Conservation (phyloP, 2,797 vertebrate genomes). For the Anabas testudineus region DNA sequence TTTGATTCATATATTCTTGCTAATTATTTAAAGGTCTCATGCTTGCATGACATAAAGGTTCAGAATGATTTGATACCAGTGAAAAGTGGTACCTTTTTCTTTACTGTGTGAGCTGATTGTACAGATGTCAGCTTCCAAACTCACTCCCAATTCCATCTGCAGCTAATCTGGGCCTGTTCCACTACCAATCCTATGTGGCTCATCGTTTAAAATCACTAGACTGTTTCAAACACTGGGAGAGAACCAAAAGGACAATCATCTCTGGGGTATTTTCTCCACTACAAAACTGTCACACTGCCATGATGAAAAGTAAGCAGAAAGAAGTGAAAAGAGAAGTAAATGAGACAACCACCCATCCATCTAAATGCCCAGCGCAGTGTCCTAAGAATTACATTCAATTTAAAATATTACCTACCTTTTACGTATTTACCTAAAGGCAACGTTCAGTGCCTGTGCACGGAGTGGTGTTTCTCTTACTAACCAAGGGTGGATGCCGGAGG, state of each 20-base stretch:
- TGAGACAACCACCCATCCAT: not conserved
- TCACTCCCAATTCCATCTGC: constrained; percentile 3
- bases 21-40: not conserved
- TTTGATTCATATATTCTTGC: not conserved
- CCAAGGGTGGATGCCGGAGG: not conserved
- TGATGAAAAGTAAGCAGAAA: constrained; percentile 10
- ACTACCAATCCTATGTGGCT: constrained; percentile 17
- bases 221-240: constrained; percentile 9
- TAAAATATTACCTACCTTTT: not conserved
- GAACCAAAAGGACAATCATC: constrained; percentile 1
- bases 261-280: not conserved
- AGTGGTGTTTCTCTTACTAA: not conserved
- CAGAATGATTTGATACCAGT: not conserved
- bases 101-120: not conserved
- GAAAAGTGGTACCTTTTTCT: not conserved
- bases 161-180: constrained; percentile 23
- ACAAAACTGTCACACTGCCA: constrained; percentile 3
- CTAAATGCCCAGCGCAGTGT: not conserved
- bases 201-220: constrained; percentile 24
- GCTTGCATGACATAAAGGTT: not conserved
- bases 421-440: not conserved
- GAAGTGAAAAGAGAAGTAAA: not conserved
- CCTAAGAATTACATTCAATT: not conserved
- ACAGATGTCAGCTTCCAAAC: constrained; percentile 3
- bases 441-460: not conserved